phyloP scores from a whole-genome alignment of 2,797 vertebrate species.

The Phataginus tetradactyla region DNA sequence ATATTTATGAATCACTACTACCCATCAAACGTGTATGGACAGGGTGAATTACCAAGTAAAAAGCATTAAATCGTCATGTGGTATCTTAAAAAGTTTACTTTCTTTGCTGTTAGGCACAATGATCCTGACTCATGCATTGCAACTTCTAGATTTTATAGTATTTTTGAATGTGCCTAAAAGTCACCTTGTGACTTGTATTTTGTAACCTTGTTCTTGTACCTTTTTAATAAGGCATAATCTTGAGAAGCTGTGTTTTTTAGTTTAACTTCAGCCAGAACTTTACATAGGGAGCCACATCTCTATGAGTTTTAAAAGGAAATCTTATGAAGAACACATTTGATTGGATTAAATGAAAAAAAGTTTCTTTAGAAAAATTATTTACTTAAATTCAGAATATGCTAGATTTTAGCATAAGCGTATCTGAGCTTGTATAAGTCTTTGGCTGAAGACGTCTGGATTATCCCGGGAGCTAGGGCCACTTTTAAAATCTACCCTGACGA shows the following conservation, averaged over 20 bases:
- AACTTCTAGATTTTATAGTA: background rate
- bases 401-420: background rate
- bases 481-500: background rate
- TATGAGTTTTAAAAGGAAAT: slow-evolving; percentile 12
- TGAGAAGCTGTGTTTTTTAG: background rate
- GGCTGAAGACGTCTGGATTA: background rate
- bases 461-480: background rate
- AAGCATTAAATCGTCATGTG: background rate
- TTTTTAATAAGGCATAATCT: background rate
- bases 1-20: background rate
- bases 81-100: background rate
- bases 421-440: background rate
- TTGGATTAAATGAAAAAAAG: background rate
- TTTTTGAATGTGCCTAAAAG: background rate
- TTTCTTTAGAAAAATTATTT: background rate
- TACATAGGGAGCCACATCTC: background rate
- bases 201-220: background rate
- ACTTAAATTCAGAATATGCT: background rate
- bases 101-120: background rate
- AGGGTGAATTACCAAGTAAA: background rate
- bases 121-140: background rate
- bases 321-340: background rate
- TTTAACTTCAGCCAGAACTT: background rate
- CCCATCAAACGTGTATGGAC: background rate
- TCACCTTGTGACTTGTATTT: background rate